Percentiles rank a stretch among this genome's conserved stretches.
Conservation (phyloP, 2,113 vertebrate genomes). For the Corvus cornix region DNA sequence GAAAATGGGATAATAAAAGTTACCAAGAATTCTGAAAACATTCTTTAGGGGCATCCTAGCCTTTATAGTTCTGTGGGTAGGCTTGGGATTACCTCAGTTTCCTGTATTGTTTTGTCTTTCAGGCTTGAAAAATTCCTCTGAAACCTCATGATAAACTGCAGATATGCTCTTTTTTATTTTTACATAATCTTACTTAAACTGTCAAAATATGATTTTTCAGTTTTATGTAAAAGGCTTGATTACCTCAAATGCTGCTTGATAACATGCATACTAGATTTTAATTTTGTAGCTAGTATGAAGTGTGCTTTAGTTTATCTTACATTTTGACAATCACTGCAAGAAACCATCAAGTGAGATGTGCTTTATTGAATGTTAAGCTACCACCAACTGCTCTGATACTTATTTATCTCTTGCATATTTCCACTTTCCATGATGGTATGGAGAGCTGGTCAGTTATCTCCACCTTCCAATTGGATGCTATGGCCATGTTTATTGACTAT, state of each 20-base stretch:
- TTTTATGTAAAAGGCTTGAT: not conserved
- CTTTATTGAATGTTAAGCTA: not conserved
- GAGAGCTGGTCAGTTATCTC: not conserved
- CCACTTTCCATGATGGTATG: not conserved
- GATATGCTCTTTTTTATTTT: not conserved
- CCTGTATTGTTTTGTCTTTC: not conserved
- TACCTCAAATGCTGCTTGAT: not conserved
- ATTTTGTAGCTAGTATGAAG: not conserved
- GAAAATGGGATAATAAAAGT: not conserved
- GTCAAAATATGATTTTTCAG: not conserved
- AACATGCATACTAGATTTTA: not conserved
- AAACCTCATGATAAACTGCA: not conserved
- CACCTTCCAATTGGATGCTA: not conserved
- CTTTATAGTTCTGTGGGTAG: not conserved
- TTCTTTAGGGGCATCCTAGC: not conserved
- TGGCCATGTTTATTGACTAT: not conserved
- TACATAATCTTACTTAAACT: not conserved
- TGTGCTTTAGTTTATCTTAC: not conserved
- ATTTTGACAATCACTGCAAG: not conserved
- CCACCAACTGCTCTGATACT: accelerated
- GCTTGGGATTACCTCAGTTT: not conserved
- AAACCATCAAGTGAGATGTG: not conserved
- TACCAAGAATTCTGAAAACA: not conserved
- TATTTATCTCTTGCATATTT: not conserved
- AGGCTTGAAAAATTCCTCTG: not conserved